A percentile compares a stretch with the other conserved stretches of the same genome.
These are phyloP conservation scores for Doris montereyensis DNA, from an alignment of 2,888 invertebrate species.

Conservation along the genomic window DNA sequence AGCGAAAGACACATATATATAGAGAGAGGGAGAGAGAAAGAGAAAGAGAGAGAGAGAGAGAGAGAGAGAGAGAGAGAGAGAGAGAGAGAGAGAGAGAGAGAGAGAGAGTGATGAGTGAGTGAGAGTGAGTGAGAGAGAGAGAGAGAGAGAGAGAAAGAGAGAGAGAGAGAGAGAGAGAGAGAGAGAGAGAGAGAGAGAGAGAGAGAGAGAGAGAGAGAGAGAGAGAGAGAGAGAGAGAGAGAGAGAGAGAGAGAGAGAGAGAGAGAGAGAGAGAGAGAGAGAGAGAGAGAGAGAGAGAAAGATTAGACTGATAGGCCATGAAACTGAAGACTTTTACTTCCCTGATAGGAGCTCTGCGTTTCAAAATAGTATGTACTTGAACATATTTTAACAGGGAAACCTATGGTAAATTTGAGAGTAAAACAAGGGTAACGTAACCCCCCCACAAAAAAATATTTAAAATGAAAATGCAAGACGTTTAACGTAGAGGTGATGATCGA, in stretches of 20 bases:
- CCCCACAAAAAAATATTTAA: too few relatives aligned
- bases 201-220: not conserved
- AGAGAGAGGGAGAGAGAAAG: not conserved
- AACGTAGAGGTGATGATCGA: too few relatives aligned
- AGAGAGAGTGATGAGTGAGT: not conserved
- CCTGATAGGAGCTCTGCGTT: too few relatives aligned
- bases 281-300: not conserved
- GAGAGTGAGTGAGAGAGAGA: not conserved
- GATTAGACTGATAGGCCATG: not conserved
- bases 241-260: not conserved
- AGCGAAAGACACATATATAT: not conserved
- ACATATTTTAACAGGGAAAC: too few relatives aligned
- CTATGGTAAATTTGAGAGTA: too few relatives aligned
- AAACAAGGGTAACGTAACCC: too few relatives aligned
- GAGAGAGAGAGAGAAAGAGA: not conserved
- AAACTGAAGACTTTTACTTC: too few relatives aligned
- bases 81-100: slow-evolving; percentile 3
- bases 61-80: slow-evolving; percentile 16
- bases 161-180: not conserved
- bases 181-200: not conserved
- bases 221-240: not conserved
- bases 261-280: not conserved
- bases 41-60: slow-evolving; percentile 12
- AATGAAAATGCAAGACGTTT: too few relatives aligned
- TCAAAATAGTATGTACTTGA: too few relatives aligned